A percentile compares a stretch with the other conserved stretches of the same genome.
phyloP scores from a whole-genome alignment of 1,140 invertebrate species.

The Temnothorax curvispinosus region DNA sequence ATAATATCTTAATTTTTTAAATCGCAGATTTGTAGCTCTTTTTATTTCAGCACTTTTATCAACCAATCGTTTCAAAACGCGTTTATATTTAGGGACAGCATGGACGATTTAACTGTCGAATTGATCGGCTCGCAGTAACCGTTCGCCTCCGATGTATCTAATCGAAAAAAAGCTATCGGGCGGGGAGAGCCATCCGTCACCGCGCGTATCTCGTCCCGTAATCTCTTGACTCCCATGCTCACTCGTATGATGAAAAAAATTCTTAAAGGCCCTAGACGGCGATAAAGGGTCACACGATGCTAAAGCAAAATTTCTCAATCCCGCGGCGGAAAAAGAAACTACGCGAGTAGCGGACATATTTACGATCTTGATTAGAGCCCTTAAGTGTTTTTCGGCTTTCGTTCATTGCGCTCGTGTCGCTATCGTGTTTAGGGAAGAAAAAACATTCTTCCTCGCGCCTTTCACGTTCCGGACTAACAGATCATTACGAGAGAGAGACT shows the following conservation, averaged over 20 bases:
- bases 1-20: conserved; percentile 17
- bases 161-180: conserved; percentile 22
- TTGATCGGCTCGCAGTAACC: background rate
- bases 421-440: background rate
- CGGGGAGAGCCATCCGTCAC: conserved; percentile 45
- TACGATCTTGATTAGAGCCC: conserved; percentile 66
- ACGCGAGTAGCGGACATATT: conserved; percentile 46
- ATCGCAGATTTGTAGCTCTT: background rate
- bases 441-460: conserved; percentile 3
- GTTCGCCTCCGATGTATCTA: conserved; percentile 25
- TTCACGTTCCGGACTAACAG: conserved; percentile 15
- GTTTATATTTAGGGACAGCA: conserved; percentile 9
- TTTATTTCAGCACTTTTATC: background rate
- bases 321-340: background rate
- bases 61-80: background rate
- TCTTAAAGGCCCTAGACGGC: background rate
- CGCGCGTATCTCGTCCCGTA: conserved; percentile 49
- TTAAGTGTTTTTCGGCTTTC: conserved; percentile 33
- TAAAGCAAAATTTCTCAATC: conserved; percentile 67
- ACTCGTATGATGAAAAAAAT: conserved; percentile 16
- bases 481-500: conserved; percentile 33
- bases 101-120: conserved; percentile 13
- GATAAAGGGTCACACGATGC: conserved; percentile 46
- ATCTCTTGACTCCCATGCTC: background rate
- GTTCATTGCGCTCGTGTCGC: conserved; percentile 37